phyloP scores from a whole-genome alignment of 2,797 vertebrate species.

The Sebastes paucispinis region DNA sequence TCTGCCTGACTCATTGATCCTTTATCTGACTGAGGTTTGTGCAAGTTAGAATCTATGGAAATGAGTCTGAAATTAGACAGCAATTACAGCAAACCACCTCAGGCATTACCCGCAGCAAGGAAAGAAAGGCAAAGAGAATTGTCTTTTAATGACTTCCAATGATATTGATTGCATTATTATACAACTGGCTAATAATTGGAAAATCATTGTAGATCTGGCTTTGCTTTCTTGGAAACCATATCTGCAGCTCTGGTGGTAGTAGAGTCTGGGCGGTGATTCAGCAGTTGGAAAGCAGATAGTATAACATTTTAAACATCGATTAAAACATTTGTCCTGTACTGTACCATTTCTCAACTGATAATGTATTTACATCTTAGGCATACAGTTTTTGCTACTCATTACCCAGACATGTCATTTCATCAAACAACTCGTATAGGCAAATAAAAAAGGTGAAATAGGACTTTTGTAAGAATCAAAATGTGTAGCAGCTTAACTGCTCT shows the following conservation, averaged over 20 bases:
- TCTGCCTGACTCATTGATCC: no score
- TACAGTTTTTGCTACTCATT: not conserved
- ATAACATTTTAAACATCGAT: not conserved
- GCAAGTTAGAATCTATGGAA: not conserved
- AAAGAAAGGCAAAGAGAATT: not conserved
- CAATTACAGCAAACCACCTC: not conserved
- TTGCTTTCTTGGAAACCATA: not conserved
- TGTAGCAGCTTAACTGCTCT: no score
- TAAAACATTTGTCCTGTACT: not conserved
- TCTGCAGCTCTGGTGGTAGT: not conserved
- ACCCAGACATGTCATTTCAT: not conserved
- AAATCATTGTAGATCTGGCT: not conserved
- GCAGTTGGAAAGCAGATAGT: not conserved
- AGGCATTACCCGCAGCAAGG: not conserved
- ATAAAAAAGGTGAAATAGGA: not conserved
- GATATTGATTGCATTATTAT: not conserved
- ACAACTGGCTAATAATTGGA: not conserved
- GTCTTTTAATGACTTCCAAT: not conserved
- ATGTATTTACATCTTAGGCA: not conserved
- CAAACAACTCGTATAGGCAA: not conserved
- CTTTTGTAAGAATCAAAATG: not conserved
- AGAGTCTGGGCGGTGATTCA: not conserved
- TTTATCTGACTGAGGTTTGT: no score
- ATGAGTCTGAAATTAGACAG: not conserved
- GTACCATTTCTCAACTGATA: not conserved